Evolutionary conservation across 2,113 vertebrate species (phyloP), one percentile per base, ranked within the genome.

Genomic region (Oncorhynchus tshawytscha): DNA sequence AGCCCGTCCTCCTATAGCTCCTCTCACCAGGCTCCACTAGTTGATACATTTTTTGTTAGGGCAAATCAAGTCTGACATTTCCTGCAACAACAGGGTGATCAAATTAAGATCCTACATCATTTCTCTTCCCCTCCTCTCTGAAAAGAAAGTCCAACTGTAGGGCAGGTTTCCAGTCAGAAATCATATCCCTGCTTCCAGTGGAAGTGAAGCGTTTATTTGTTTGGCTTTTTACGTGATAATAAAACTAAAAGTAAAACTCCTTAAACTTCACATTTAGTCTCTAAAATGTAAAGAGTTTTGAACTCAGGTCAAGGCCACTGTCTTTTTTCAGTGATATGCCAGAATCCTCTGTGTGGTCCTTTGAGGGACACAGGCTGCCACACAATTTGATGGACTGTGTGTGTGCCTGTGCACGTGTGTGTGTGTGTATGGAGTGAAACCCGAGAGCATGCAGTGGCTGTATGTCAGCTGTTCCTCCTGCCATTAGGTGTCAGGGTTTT

Each of bases 391-490:
- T 16, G 8, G 60, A 64, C 7, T 70, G 34, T 78, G 86, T 81
- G 79, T 85, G 84, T 29, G 75, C 70, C 34, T 71, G 31, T 64
- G 67, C 22, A 48, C 5, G 67, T 64, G 57, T 24, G 66, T 70
- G 73, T 60, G 73, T 72, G 54, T 73, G 71, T 67, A 51, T 18
- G 24, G 49, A 75, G 69, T 78, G 91, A 89, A 92, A 93, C 86
- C 31, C 78, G 84, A 92, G 87, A 86, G 78, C 49, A 75, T 45
- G 74, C 57, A 5, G 83, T 57, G 73, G 72, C 84, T 72, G 79
- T 64, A 49, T 85, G 88, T 95, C 94, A 95, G 93, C 95, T 95
- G 93, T 89, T 92, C 85, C 84, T 80, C 89, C 90, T 81, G 89
- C 81, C 90, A 81, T 82, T 83, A 76, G 74, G 65, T 68, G 31